Conservation (phyloP, 30 jellyfish, hydroid and myxozoan species). For the Phacellophora camtschatica region DNA sequence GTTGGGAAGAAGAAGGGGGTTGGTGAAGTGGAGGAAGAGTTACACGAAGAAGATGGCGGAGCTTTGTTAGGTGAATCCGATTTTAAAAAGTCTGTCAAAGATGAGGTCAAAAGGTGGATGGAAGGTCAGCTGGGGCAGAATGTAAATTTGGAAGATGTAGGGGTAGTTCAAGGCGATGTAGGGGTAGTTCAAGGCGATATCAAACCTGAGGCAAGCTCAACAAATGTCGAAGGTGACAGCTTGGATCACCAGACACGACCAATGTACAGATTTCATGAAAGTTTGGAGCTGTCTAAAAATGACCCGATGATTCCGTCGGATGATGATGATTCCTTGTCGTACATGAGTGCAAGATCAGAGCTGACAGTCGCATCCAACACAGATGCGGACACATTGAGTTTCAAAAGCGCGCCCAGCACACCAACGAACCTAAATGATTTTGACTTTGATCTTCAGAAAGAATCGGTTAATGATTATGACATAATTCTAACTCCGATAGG, state of each 20-base stretch:
- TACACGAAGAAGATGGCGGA: constrained; percentile 12
- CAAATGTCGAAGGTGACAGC: too few relatives aligned
- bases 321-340: constrained; percentile 80
- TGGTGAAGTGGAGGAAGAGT: too few relatives aligned
- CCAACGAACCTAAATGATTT: constrained; percentile 39
- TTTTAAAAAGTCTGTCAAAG: constrained; percentile 1
- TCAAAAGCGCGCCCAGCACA: constrained; percentile 59
- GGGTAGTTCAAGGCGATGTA: background rate
- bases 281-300: constrained; percentile 73
- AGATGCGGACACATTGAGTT: constrained; percentile 53
- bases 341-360: constrained; percentile 88
- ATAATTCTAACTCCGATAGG: constrained; percentile 71
- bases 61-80: background rate
- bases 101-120: constrained; percentile 52
- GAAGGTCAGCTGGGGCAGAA: constrained; percentile 22
- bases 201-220: too few relatives aligned
- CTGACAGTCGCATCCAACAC: constrained; percentile 61
- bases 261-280: constrained; percentile 10
- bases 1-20: too few relatives aligned
- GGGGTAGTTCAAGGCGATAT: too few relatives aligned
- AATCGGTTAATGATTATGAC: constrained; percentile 56
- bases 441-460: constrained; percentile 21
- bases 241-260: background rate
- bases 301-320: constrained; percentile 62
- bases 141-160: background rate